Evolutionary conservation across 1,140 invertebrate species (phyloP), one percentile per base, ranked within the genome.

Genomic region (Scaptomyza montana): DNA sequence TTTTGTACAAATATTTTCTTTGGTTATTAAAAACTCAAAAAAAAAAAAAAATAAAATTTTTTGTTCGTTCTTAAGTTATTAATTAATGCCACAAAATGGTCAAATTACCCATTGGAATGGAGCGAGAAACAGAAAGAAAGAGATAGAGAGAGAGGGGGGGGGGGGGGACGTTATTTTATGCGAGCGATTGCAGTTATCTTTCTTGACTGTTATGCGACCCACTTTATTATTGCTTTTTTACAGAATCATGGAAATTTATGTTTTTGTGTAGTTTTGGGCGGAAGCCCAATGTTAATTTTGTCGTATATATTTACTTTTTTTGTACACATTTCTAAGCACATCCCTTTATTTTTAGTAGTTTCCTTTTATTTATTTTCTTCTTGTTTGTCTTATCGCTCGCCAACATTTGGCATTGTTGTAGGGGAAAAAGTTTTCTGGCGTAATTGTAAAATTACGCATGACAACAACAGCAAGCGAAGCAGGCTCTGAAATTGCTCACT

Each of bases 371-470:
- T 60, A 16, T 19, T 13, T 25, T 45, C 21, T 36, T 28, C 16
- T 49, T 16, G 30, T 25, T 55, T 59, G 16, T 64, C 57, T 76
- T 84, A 78, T 82, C 75, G 63, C 21, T 12, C 49, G 47, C 51
- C 74, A 70, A 56, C 64, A 80, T 67, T 77, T 77, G 49, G 33
- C 57, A 71, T 80, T 68, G 54, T 75, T 65, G 59, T 46, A 55
- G 45, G 49, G 50, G 41, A 28, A 75, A 84, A 36, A 79, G 56
- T 65, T 78, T 80, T 47, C 53, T 46, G 53, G 49, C 61, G 75
- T 81, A 86, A 87, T 86, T 87, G 80, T 67, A 73, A 84, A 84
- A 84, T 84, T 79, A 78, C 80, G 80, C 80, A 69, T 84, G 76
- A 53, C 45, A 70, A 49, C 41, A 61, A 51, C 39, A 49, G 25